Evolutionary conservation across 2,797 vertebrate species (phyloP).

Genomic region (Apogon hyalosoma): DNA sequence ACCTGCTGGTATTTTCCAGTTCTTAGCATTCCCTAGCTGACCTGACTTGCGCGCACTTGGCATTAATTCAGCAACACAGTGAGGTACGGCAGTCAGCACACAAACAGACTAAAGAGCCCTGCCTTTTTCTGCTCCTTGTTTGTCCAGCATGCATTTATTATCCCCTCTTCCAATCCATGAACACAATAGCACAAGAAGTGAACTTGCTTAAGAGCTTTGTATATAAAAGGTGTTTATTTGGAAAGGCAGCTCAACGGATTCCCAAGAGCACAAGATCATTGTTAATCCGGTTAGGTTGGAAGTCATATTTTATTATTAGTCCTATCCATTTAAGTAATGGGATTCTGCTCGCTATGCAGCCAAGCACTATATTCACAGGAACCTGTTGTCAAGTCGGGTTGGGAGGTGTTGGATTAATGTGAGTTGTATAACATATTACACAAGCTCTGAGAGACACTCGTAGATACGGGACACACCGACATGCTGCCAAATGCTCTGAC

Average conservation of each 20-base stretch:
- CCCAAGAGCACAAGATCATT: slow-evolving; percentile 74
- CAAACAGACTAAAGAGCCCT: slow-evolving; percentile 55
- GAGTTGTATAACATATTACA: slow-evolving; percentile 69
- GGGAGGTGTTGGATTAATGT: slow-evolving; percentile 70
- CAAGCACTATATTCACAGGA: slow-evolving; percentile 61
- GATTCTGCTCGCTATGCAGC: slow-evolving; percentile 75
- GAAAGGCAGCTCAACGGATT: slow-evolving; percentile 71
- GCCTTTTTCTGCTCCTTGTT: slow-evolving; percentile 46
- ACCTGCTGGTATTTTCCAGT: slow-evolving; percentile 36
- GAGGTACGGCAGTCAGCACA: slow-evolving; percentile 56
- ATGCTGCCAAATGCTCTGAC: slow-evolving; percentile 54
- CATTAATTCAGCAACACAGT: slow-evolving; percentile 63
- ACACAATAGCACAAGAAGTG: slow-evolving; percentile 49
- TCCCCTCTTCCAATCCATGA: slow-evolving; percentile 37
- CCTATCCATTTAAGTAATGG: slow-evolving; percentile 80
- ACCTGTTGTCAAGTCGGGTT: slow-evolving; percentile 64
- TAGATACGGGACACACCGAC: slow-evolving; percentile 34
- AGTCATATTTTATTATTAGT: slow-evolving; percentile 83
- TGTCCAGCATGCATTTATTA: slow-evolving; percentile 55
- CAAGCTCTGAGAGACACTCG: slow-evolving; percentile 59
- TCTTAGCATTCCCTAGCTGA: slow-evolving; percentile 46
- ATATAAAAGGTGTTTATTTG: slow-evolving; percentile 61
- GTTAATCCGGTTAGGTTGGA: slow-evolving; percentile 78
- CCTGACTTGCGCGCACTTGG: slow-evolving; percentile 31
- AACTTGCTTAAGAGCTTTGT: slow-evolving; percentile 69